Evolutionary conservation across 1,140 invertebrate genomes (phyloP), one percentile per base, ranked within the genome.

Genomic region (Bombus vancouverensis): DNA sequence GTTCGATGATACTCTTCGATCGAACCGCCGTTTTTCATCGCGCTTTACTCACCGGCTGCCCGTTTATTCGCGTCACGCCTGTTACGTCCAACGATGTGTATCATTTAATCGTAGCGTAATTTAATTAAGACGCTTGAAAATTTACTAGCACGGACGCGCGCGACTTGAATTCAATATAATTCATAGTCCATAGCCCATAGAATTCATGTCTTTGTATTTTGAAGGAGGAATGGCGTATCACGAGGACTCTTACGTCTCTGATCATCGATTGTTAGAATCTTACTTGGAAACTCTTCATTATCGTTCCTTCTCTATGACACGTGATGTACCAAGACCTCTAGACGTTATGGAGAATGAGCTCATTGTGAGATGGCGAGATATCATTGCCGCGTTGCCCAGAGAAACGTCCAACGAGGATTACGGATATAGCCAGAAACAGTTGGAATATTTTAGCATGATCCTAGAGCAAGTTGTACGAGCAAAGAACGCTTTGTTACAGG

Each of bases 371-470:
- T 93, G 93, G 93, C 79, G 90, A 34, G 86, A 87, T 28, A 89
- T 93, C 15, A 83, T 93, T 81, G 78, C 90, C n/a, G 89, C 91
- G 8, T 73, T 93, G 59, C 92, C 92, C 0, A 80, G 91, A 39
- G 91, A 91, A 25, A 92, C 86, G 5, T 87, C 90, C 85, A 83
- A 77, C 28, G 87, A 75, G 28, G 76, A 92, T 72, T 87, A 86
- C 44, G 92, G 95, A 71, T 95, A 95, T 68, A 95, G 93, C 32
- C 37, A 80, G 9, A 91, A 94, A 22, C 95, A 96, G 88, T 85
- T 96, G 72, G 94, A 95, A 75, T 96, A 95, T 89, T 91, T 96
- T 10, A 93, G 93, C 34, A 81, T 95, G 72, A 85, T 94, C 32
- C 25, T 93, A 8, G 84, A 88, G 72, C 88, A 94, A 83, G 89